Evolutionary conservation across 1,140 invertebrate species (phyloP), one percentile per base, ranked within the genome.

Genomic region (Manduca sexta): DNA sequence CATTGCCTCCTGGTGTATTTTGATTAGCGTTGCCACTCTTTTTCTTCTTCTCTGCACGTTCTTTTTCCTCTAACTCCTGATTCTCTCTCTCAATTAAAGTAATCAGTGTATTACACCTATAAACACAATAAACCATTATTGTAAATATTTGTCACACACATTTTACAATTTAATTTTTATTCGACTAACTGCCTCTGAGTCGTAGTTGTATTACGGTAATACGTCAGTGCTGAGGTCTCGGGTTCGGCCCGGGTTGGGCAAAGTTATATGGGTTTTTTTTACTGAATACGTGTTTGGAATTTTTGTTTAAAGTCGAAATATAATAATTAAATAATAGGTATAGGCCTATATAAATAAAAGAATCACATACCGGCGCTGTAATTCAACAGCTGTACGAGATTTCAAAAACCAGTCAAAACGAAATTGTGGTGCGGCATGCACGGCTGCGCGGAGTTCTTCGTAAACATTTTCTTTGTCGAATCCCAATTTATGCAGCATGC

Each of bases 391-490:
- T 0, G 98, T 99, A 31, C 98, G 89, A 0, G 97, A 99, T 76
- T 99, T 99, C 52, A 99, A 94, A 76, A 99, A 99, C 98, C 98
- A 99, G 87, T 99, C 98, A 78, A 99, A 99, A 37, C 97, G 90
- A 75, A 99, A 99, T 80, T 99, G 97, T 1, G 97, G 96, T 1
- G 97, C 96, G 34, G 94, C 92, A 67, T 97, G 89, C 14, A 99
- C 96, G 5, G 95, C 93, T 0, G 97, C 94, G 13, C 97, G 84
- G 4, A 99, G 86, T 78, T 99, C 97, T 83, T 99, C 98, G 72
- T 99, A 99, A 0, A 99, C 98, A 80, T 99, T 99, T 84, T 99
- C 98, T 69, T 98, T 97, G 73, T 99, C 98, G 69, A 99, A 99
- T 1, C 98, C 98, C 5, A 99, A 88, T 77, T 99, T 98, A 73